Conservation (phyloP, 2,797 vertebrate species). For the Sternarchorhynchus goeldii region DNA sequence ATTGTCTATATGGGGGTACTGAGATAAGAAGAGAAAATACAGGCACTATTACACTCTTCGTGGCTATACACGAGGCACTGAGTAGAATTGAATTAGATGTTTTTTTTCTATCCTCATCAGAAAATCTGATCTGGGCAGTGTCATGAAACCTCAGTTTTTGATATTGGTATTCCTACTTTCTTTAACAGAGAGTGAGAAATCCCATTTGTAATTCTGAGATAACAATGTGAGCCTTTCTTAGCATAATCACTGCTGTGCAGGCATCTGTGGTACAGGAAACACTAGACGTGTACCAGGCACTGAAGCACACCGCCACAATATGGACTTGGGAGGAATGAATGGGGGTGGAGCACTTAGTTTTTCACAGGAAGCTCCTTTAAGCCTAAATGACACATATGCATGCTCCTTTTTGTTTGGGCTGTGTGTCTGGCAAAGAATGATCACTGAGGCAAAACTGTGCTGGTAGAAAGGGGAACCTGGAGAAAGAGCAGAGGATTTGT, state of each 20-base stretch:
- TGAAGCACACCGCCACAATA: background rate
- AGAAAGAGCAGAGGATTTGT: constrained; percentile 56
- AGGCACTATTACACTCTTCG: constrained; percentile 24
- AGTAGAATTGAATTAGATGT: constrained; percentile 16
- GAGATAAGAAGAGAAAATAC: constrained; percentile 15
- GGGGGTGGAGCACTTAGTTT: constrained; percentile 10
- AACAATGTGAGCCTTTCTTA: constrained; percentile 56
- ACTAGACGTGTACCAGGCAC: constrained; percentile 19
- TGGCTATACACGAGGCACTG: background rate
- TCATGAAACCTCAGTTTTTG: constrained; percentile 45
- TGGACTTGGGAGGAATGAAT: constrained; percentile 2
- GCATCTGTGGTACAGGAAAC: constrained; percentile 19
- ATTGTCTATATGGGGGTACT: constrained; percentile 29
- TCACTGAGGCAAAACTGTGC: constrained; percentile 20
- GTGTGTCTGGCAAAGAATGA: background rate
- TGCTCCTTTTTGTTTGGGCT: background rate
- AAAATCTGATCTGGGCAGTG: constrained; percentile 52
- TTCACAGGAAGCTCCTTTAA: background rate
- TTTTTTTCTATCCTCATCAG: background rate
- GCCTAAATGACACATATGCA: background rate
- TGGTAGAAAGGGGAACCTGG: constrained; percentile 6
- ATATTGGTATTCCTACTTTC: constrained; percentile 34
- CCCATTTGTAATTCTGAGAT: constrained; percentile 62
- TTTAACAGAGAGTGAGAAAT: constrained; percentile 46
- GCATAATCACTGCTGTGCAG: constrained; percentile 47